Evolutionary conservation across 2,113 vertebrate species (phyloP).

Genomic region (Prietella phreatophila): DNA sequence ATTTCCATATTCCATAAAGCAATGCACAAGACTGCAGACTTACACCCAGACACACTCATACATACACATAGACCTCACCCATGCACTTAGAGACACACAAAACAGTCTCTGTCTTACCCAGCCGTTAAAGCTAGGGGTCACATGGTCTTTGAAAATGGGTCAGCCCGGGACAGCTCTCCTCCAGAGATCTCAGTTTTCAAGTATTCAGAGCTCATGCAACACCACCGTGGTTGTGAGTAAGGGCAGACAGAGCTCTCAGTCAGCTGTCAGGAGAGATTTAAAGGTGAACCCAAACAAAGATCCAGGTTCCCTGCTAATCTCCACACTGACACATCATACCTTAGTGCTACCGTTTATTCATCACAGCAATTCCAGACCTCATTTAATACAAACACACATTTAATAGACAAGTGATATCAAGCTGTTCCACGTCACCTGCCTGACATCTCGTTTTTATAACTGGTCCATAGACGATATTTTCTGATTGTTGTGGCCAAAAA

Average conservation of each 20-base stretch:
- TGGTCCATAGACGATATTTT: too few relatives aligned
- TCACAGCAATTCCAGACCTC: not conserved
- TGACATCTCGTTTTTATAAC: not conserved
- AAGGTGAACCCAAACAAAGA: slow-evolving; percentile 28
- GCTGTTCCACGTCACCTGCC: slow-evolving; percentile 4
- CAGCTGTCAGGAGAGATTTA: slow-evolving; percentile 12
- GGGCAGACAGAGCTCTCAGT: slow-evolving; percentile 25
- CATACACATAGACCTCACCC: slow-evolving; percentile 31
- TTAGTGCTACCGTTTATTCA: not conserved
- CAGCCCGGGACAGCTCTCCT: slow-evolving; percentile 44
- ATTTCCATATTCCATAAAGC: not conserved
- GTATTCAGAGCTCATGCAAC: slow-evolving; percentile 46
- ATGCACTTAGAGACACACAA: slow-evolving; percentile 33
- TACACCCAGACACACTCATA: slow-evolving; percentile 5
- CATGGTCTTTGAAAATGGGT: slow-evolving; percentile 50
- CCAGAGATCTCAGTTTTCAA: slow-evolving; percentile 45
- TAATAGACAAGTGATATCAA: not conserved
- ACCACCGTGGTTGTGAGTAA: not conserved
- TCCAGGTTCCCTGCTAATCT: slow-evolving; percentile 26
- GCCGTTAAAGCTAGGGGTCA: slow-evolving; percentile 44
- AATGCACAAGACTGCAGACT: slow-evolving; percentile 4
- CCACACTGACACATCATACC: not conserved
- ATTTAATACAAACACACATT: slow-evolving; percentile 5
- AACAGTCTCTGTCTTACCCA: slow-evolving; percentile 38
- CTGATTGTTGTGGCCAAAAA: too few relatives aligned